These are phyloP conservation scores for Thomomys bottae DNA, from an alignment of 2,113 vertebrate species.

Conservation along the genomic window DNA sequence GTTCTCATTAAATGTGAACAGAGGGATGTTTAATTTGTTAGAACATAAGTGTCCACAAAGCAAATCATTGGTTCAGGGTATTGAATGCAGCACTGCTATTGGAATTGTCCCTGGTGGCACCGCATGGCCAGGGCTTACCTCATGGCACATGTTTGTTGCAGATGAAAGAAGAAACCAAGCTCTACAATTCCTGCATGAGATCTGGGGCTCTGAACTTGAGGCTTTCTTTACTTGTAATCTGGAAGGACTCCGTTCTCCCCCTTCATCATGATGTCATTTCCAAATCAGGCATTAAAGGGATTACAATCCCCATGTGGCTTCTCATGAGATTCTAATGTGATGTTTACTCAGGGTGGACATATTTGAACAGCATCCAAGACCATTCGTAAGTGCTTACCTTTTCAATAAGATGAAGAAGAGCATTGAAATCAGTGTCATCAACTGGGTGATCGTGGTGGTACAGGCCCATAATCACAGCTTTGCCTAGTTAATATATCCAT, in stretches of 20 bases:
- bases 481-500: not conserved
- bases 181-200: not conserved
- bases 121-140: not conserved
- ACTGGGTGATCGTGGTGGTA: no score
- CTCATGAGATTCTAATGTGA: not conserved
- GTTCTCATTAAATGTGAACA: constrained; percentile 42
- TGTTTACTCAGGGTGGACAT: not conserved
- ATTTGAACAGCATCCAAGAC: not conserved
- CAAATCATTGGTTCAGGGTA: not conserved
- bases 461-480: no score
- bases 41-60: not conserved
- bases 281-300: not conserved
- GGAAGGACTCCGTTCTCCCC: not conserved
- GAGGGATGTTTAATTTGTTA: not conserved
- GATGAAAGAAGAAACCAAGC: not conserved
- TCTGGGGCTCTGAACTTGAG: not conserved
- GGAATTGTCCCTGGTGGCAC: not conserved
- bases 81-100: not conserved
- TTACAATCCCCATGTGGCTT: constrained; percentile 17
- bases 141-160: fast-evolving
- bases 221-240: not conserved
- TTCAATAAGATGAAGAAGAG: not conserved
- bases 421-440: not conserved
- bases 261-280: not conserved
- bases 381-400: not conserved